These are phyloP conservation scores for Stenodema calcarata DNA, from an alignment of 2,888 invertebrate species.

Conservation along the genomic window DNA sequence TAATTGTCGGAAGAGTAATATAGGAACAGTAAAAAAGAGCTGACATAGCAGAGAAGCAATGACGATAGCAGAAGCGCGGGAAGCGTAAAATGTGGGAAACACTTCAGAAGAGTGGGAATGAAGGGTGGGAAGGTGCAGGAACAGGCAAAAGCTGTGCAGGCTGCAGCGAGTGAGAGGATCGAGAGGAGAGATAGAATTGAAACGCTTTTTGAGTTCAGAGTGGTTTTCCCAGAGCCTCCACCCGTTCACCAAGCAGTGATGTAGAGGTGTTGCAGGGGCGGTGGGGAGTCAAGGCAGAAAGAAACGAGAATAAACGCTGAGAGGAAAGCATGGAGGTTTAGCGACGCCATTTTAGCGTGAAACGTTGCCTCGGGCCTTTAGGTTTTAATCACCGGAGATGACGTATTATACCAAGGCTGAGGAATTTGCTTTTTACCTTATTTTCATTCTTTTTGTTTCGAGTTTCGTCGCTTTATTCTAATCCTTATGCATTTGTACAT, in stretches of 20 bases:
- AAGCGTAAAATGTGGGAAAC: not conserved
- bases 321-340: conserved; percentile 8
- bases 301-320: not conserved
- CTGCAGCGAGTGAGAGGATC: not conserved
- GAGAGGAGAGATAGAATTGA: not conserved
- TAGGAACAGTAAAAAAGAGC: too few species aligned
- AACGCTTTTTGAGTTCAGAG: not conserved
- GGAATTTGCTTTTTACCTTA: not conserved
- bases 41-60: too few species aligned
- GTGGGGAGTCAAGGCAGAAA: not conserved
- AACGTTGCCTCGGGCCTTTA: conserved; percentile 8
- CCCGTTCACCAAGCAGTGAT: not conserved
- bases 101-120: not conserved
- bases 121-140: not conserved
- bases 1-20: not conserved
- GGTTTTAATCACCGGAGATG: conserved; percentile 24
- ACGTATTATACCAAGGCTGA: not conserved
- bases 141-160: not conserved
- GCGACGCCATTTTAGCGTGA: not conserved
- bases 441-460: not conserved
- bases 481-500: not conserved
- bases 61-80: not conserved
- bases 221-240: not conserved
- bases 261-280: not conserved
- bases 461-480: not conserved